Evolutionary conservation across 2,797 vertebrate genomes (phyloP).

Genomic region (Phalanger gymnotis): DNA sequence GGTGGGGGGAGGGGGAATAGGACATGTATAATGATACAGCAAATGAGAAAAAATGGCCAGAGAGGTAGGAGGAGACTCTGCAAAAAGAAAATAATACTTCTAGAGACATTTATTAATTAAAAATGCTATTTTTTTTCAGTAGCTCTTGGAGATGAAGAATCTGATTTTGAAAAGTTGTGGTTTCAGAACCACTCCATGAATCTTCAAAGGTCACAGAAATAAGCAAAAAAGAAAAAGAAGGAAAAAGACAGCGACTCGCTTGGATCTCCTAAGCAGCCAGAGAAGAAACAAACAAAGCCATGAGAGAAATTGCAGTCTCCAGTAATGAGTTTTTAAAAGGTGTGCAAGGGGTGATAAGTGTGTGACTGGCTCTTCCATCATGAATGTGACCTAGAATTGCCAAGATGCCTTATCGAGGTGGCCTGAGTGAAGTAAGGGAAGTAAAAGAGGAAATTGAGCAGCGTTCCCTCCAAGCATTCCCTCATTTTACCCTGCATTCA

Average conservation of each 20-base stretch:
- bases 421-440: conserved; percentile 30
- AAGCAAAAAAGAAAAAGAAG: neutral
- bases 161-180: conserved; percentile 25
- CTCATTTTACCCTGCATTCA: conserved; percentile 26
- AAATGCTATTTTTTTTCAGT: conserved; percentile 28
- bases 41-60: neutral
- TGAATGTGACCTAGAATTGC: neutral
- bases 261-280: neutral
- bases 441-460: neutral
- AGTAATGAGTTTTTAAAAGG: conserved; percentile 3
- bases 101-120: conserved; percentile 31
- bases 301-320: neutral
- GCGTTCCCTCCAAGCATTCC: conserved; percentile 19
- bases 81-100: conserved; percentile 5
- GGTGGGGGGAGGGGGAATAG: neutral
- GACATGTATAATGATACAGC: neutral
- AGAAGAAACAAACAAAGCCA: neutral
- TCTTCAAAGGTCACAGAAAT: conserved; percentile 57
- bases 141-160: conserved; percentile 46
- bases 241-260: neutral
- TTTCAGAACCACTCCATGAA: neutral
- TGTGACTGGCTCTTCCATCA: conserved; percentile 10
- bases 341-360: neutral
- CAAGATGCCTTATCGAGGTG: neutral
- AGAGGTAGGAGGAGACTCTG: neutral